These are phyloP conservation scores for Onychomys arenicola DNA, from an alignment of 2,797 vertebrate species.

Conservation along the genomic window DNA sequence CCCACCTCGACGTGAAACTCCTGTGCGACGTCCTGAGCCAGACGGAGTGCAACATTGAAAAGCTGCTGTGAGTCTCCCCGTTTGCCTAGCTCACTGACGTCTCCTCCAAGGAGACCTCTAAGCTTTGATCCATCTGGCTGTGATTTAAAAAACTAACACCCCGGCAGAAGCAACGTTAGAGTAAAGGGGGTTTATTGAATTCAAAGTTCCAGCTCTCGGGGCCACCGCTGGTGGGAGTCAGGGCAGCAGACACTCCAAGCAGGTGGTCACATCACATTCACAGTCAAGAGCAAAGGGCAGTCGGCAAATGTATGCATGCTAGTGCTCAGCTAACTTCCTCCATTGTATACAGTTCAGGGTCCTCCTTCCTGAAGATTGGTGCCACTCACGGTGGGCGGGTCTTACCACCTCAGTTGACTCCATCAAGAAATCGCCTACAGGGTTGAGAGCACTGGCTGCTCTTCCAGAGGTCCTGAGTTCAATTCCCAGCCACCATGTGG, in stretches of 20 bases:
- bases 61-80: neutral
- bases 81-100: fast-evolving
- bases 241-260: neutral
- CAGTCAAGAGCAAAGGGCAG: neutral
- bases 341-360: no score
- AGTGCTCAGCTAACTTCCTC: neutral
- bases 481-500: no score
- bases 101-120: no score
- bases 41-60: neutral
- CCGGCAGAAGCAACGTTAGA: neutral
- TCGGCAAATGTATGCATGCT: no score
- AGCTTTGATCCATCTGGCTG: neutral
- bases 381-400: neutral
- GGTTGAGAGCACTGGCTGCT: no score
- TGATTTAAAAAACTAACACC: neutral
- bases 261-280: neutral
- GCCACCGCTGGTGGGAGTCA: neutral
- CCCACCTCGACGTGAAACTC: fast-evolving
- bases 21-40: neutral
- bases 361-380: neutral
- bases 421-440: neutral
- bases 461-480: no score
- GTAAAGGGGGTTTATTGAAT: neutral
- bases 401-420: neutral
- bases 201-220: neutral